These are phyloP conservation scores for Thamnophis elegans DNA, from an alignment of 2,797 vertebrate genomes.

Conservation along the genomic window DNA sequence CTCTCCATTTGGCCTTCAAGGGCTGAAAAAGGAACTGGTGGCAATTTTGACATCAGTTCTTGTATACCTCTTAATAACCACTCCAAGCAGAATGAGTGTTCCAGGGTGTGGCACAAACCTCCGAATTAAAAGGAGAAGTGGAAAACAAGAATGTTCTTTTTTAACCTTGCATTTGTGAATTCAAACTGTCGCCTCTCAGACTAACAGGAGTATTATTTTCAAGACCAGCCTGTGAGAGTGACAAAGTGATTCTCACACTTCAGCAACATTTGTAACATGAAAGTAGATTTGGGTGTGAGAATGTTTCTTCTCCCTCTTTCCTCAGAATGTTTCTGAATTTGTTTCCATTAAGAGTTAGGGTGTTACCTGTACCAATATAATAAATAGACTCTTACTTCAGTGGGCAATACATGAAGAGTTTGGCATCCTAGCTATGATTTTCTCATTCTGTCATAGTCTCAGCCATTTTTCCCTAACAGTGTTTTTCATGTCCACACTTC, in stretches of 20 bases:
- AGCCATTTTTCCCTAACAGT: background rate
- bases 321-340: background rate
- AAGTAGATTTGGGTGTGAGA: background rate
- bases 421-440: background rate
- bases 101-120: background rate
- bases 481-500: background rate
- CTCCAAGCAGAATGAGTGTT: background rate
- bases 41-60: background rate
- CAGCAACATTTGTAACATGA: background rate
- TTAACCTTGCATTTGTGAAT: background rate
- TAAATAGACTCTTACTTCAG: background rate
- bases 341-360: background rate
- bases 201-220: background rate
- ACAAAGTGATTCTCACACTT: too few species aligned
- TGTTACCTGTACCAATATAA: background rate
- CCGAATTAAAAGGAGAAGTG: background rate
- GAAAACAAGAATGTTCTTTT: background rate
- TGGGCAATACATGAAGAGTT: fast-evolving
- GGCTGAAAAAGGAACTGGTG: background rate
- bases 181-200: background rate
- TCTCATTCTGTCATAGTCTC: background rate
- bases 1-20: background rate
- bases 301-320: background rate
- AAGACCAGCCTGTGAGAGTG: background rate
- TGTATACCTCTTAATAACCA: background rate